phyloP scores from a whole-genome alignment of 2,888 invertebrate genomes.

The Eurytoma californica region DNA sequence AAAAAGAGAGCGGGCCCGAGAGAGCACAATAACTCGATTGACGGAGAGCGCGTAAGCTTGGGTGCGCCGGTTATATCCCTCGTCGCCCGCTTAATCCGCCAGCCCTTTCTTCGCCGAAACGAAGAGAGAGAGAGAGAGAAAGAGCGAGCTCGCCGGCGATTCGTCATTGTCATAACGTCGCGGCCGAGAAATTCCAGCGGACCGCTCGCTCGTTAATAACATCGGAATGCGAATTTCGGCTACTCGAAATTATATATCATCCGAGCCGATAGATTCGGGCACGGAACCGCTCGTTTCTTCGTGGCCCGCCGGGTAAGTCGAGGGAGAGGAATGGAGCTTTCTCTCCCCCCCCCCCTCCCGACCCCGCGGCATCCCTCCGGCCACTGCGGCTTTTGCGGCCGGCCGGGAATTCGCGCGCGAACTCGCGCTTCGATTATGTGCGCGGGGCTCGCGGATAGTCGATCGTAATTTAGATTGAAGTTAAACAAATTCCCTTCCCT shows the following conservation, averaged over 20 bases:
- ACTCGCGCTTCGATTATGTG: constrained; percentile 21
- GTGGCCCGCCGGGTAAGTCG: background rate
- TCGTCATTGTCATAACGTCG: constrained; percentile 51
- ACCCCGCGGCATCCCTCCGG: background rate
- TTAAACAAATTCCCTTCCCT: constrained; percentile 20
- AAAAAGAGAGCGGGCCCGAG: background rate
- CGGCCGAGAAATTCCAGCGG: constrained; percentile 35
- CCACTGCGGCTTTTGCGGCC: constrained; percentile 46
- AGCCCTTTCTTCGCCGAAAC: no score
- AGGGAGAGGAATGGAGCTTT: background rate
- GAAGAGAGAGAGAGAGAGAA: background rate
- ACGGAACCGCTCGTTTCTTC: constrained; percentile 36
- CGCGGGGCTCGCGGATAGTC: background rate
- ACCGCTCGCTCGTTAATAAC: constrained; percentile 49
- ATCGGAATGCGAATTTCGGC: constrained; percentile 49
- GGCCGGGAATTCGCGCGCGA: constrained; percentile 8
- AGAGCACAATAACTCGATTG: background rate
- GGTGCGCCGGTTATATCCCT: constrained; percentile 19
- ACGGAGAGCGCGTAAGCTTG: background rate
- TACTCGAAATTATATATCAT: constrained; percentile 53
- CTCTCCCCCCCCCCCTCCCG: background rate
- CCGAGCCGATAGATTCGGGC: constrained; percentile 41
- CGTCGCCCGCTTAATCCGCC: constrained; percentile 2
- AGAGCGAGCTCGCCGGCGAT: constrained; percentile 18
- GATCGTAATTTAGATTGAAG: constrained; percentile 26